Conservation (phyloP, 1,140 invertebrate species). For the Antheraea pernyi region DNA sequence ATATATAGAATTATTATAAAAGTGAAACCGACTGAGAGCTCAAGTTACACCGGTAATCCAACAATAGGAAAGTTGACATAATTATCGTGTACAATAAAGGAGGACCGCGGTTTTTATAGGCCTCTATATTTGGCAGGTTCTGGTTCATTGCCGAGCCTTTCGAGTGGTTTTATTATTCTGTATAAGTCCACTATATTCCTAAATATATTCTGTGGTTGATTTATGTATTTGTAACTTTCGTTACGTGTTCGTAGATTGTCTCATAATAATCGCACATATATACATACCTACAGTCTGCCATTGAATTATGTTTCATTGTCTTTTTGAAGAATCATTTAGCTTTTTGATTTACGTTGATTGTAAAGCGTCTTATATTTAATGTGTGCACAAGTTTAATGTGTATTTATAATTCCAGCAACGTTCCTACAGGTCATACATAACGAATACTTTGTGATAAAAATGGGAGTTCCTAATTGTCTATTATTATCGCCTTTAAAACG, state of each 20-base stretch:
- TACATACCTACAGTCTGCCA: too few species aligned
- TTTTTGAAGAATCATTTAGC: too few species aligned
- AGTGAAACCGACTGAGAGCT: background rate
- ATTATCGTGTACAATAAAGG: conserved; percentile 7
- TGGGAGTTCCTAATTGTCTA: too few species aligned
- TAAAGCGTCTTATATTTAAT: too few species aligned
- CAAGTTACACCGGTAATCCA: background rate
- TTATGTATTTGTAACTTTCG: background rate
- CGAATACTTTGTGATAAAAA: too few species aligned
- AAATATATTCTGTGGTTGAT: background rate
- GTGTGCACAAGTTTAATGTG: too few species aligned
- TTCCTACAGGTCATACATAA: too few species aligned
- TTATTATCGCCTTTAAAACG: too few species aligned
- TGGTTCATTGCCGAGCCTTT: conserved; percentile 2
- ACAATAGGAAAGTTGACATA: conserved; percentile 3
- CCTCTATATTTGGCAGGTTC: conserved; percentile 4
- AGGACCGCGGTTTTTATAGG: background rate
- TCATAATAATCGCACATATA: background rate
- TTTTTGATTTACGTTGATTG: too few species aligned
- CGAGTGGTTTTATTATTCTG: conserved; percentile 2
- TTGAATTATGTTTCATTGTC: too few species aligned
- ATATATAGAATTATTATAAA: background rate
- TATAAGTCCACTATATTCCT: background rate
- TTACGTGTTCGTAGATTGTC: background rate
- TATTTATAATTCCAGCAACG: too few species aligned